Conservation (phyloP, 2,888 invertebrate species). For the Ormyrus nitidulus region DNA sequence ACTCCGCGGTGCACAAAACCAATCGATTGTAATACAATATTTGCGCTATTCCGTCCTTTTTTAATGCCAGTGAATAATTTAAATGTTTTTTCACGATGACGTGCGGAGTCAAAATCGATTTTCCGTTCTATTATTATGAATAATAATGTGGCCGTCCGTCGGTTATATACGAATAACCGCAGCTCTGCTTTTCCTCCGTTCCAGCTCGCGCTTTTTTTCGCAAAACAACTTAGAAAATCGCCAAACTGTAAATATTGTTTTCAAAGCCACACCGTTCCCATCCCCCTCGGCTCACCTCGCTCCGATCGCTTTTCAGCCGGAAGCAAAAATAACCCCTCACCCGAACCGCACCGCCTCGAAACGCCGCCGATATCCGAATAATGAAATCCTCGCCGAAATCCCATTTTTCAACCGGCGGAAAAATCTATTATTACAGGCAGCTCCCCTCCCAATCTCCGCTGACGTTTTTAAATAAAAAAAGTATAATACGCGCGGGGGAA, state of each 20-base stretch:
- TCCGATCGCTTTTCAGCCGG: too few relatives aligned
- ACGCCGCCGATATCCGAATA: background rate
- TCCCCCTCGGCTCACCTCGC: too few relatives aligned
- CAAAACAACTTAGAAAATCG: too few relatives aligned
- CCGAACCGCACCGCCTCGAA: too few relatives aligned
- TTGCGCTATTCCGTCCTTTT: background rate
- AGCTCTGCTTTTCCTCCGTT: background rate
- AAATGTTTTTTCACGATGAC: constrained; percentile 21
- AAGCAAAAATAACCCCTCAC: too few relatives aligned
- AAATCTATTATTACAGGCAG: constrained; percentile 8
- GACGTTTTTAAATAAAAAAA: too few relatives aligned
- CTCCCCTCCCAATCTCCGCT: background rate
- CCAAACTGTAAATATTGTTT: too few relatives aligned
- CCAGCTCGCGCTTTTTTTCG: too few relatives aligned
- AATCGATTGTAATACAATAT: constrained; percentile 41
- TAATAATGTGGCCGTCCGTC: constrained; percentile 5
- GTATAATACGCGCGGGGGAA: too few relatives aligned
- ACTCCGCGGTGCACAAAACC: background rate
- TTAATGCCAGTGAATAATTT: constrained; percentile 41
- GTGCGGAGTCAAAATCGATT: constrained; percentile 24
- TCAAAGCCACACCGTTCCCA: too few relatives aligned
- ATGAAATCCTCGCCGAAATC: background rate
- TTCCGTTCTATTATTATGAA: constrained; percentile 35
- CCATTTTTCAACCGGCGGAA: background rate
- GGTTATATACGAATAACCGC: background rate